These are phyloP conservation scores for Falco columbarius DNA, from an alignment of 2,797 vertebrate genomes.

Conservation along the genomic window DNA sequence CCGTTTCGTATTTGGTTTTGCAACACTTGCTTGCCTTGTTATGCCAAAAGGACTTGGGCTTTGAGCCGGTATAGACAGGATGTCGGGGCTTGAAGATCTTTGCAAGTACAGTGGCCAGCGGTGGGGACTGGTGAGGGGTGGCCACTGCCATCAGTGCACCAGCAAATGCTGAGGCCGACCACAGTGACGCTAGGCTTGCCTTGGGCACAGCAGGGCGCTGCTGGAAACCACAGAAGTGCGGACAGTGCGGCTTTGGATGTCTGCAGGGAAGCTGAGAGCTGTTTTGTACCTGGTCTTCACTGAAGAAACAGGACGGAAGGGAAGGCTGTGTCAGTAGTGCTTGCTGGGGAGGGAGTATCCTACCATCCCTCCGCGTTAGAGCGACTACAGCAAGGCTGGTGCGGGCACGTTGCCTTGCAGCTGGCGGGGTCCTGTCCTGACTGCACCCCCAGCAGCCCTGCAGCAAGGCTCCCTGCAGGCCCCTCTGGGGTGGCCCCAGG, in stretches of 20 bases:
- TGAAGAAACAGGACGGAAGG: neutral
- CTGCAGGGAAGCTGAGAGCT: neutral
- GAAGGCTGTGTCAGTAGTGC: rapidly evolving
- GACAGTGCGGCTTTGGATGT: neutral
- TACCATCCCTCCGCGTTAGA: neutral
- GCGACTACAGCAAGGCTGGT: neutral
- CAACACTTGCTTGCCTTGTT: neutral
- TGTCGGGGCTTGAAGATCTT: neutral
- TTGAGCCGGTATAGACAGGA: neutral
- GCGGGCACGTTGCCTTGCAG: neutral
- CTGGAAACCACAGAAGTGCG: neutral
- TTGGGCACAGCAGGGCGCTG: neutral
- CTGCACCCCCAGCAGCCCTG: neutral
- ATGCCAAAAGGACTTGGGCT: neutral
- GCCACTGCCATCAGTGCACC: neutral
- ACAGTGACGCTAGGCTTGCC: neutral
- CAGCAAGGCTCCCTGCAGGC: neutral
- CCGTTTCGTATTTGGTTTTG: neutral
- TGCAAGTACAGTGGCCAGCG: rapidly evolving
- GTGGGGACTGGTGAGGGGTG: neutral
- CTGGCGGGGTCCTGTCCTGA: neutral
- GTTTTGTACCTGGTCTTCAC: neutral
- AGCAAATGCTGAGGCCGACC: neutral
- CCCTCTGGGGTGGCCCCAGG: neutral
- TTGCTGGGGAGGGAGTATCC: neutral